A percentile compares a stretch with the other conserved stretches of the same genome.
Conservation (phyloP, 2,797 vertebrate species). For the Semaprochilodus insignis region DNA sequence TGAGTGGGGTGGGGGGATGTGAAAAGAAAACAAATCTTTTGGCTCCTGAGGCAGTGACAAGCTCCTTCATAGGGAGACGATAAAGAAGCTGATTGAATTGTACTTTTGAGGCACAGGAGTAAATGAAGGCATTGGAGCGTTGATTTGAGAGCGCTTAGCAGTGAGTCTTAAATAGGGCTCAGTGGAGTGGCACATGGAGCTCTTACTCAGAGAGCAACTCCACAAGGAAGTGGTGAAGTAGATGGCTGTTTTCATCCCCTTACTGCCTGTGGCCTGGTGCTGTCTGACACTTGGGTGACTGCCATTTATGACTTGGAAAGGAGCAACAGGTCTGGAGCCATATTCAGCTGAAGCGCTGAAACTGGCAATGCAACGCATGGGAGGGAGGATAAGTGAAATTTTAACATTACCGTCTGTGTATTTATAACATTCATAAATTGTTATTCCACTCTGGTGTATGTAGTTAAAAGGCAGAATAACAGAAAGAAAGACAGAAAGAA, state of each 20-base stretch:
- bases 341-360: constrained; percentile 19
- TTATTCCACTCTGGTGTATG: background rate
- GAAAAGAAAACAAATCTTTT: constrained; percentile 50
- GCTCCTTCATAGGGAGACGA: constrained; percentile 40
- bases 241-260: constrained; percentile 39
- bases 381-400: constrained; percentile 10
- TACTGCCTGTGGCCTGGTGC: constrained; percentile 49
- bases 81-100: constrained; percentile 52
- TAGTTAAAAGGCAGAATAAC: background rate
- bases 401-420: background rate
- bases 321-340: constrained; percentile 44
- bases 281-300: constrained; percentile 53
- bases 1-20: constrained; percentile 22
- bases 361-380: background rate
- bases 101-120: constrained; percentile 40
- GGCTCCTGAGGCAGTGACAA: constrained; percentile 35
- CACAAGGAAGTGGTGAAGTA: constrained; percentile 6
- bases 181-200: constrained; percentile 23
- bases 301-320: constrained; percentile 30
- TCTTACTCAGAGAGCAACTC: constrained; percentile 35
- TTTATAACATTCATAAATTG: constrained; percentile 22
- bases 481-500: background rate
- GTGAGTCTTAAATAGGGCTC: constrained; percentile 40
- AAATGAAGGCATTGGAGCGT: constrained; percentile 43
- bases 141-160: constrained; percentile 52